These are phyloP conservation scores for Rhynchomys soricoides DNA, from an alignment of 2,113 vertebrate species.

Conservation along the genomic window DNA sequence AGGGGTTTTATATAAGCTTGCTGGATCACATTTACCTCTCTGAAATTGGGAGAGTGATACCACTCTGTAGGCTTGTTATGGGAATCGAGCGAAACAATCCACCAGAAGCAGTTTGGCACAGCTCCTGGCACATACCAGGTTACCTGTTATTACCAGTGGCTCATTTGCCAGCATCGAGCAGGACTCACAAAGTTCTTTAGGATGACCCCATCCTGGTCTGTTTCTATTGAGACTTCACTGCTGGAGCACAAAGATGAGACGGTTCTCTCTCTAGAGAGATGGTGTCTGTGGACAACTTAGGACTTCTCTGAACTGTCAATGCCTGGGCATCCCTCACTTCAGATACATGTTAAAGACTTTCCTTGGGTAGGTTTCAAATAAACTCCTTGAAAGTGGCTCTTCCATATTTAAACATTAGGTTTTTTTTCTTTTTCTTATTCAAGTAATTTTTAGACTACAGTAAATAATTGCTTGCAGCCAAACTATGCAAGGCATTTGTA, in stretches of 20 bases:
- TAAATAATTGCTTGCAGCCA: slow-evolving; percentile 40
- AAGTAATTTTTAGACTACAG: slow-evolving; percentile 26
- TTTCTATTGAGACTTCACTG: not conserved
- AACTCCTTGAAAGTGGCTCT: not conserved
- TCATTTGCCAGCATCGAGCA: not conserved
- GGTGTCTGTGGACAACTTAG: not conserved
- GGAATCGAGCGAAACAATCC: not conserved
- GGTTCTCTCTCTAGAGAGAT: not conserved
- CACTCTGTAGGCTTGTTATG: not conserved
- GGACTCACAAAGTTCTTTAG: not conserved
- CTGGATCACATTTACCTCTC: not conserved
- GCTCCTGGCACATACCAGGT: not conserved
- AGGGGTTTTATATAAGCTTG: not conserved
- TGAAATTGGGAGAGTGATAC: not conserved
- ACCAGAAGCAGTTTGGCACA: not conserved
- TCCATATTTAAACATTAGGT: slow-evolving; percentile 45
- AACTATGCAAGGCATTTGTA: slow-evolving; percentile 15
- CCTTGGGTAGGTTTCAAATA: not conserved
- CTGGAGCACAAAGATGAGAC: not conserved
- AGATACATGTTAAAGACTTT: not conserved
- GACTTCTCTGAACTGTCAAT: not conserved
- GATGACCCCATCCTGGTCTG: not conserved
- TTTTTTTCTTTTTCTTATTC: not conserved
- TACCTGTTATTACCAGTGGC: not conserved
- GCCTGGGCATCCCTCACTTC: not conserved